Evolutionary conservation across 2,888 invertebrate species (phyloP), one percentile per base, ranked within the genome.

Genomic region (Acholoe squamosa): DNA sequence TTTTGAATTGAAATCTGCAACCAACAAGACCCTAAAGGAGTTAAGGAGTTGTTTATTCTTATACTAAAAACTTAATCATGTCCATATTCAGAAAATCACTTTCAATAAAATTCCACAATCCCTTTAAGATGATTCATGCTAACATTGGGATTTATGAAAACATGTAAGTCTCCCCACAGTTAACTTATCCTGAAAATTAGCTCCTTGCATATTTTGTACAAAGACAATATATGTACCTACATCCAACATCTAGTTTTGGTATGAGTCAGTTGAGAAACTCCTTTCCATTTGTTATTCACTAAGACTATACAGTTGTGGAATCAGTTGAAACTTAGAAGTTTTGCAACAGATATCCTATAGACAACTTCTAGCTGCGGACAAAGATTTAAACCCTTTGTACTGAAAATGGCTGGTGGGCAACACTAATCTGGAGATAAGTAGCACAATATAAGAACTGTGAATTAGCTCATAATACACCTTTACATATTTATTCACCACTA

Each of bases 321-420:
- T 76, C 16, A 5, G 31, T 16, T 31, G 76, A 7, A 31, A 28
- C 31, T 28, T 16, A 80, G 0, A 34, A 0, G 25, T 80, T 80
- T 80, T 34, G 80, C 80, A 34, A 80, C 80, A 34, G 33, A 80
- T 80, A 80, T 80, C 80, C 33, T 43, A 80, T 34, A n/a, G 80
- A 80, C 80, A 80, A 80, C 43, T 34, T 80, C 80, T 80, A 80
- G 80, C 80, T 80, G 80, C 43, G 19, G 80, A 80, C 80, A 80
- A 12, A 80, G 33, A 80, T 80, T 34, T 80, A 80, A 80, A 80
- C 80, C 80, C 80, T 80, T 80, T 22, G 22, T 80, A 34, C 80
- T 80, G 80, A 80, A 34, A 80, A 43, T 31, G 16, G 25, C 16
- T 28, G 76, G 25, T 76, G 16, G 76, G 16, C 31, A 76, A 5